A percentile compares a stretch with the other conserved stretches of the same genome.
These are phyloP conservation scores for Galerucella pusilla DNA, from an alignment of 2,888 invertebrate genomes.

Conservation along the genomic window DNA sequence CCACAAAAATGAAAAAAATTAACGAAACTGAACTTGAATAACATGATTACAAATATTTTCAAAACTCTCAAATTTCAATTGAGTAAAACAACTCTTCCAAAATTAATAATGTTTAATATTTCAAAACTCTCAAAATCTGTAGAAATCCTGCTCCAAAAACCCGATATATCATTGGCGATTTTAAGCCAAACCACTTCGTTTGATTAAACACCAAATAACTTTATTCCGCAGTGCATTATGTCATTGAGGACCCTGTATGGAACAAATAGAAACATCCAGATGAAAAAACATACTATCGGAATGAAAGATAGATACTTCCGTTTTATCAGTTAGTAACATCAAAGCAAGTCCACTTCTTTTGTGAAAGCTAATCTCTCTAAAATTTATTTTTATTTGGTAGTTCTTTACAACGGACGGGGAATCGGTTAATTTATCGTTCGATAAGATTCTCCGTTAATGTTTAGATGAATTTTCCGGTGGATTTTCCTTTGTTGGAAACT, in stretches of 20 bases:
- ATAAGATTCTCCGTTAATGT: constrained; percentile 36
- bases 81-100: too few species aligned
- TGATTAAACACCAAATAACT: not conserved
- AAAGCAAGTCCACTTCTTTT: constrained; percentile 22
- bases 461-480: constrained; percentile 28
- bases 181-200: constrained; percentile 14
- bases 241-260: not conserved
- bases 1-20: too few species aligned
- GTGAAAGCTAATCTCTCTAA: constrained; percentile 33
- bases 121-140: not conserved
- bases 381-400: constrained; percentile 37
- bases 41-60: too few species aligned
- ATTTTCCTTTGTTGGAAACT: constrained; percentile 19
- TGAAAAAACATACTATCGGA: constrained; percentile 5
- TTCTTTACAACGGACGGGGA: constrained; percentile 29
- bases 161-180: not conserved
- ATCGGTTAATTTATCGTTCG: constrained; percentile 33
- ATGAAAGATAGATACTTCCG: constrained; percentile 26
- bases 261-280: not conserved
- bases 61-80: too few species aligned
- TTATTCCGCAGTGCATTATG: not conserved
- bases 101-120: too few species aligned
- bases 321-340: constrained; percentile 29
- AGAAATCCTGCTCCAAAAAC: not conserved
- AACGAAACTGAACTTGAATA: too few species aligned